Evolutionary conservation across 2,113 vertebrate species (phyloP).

Genomic region (Pelecanus crispus): DNA sequence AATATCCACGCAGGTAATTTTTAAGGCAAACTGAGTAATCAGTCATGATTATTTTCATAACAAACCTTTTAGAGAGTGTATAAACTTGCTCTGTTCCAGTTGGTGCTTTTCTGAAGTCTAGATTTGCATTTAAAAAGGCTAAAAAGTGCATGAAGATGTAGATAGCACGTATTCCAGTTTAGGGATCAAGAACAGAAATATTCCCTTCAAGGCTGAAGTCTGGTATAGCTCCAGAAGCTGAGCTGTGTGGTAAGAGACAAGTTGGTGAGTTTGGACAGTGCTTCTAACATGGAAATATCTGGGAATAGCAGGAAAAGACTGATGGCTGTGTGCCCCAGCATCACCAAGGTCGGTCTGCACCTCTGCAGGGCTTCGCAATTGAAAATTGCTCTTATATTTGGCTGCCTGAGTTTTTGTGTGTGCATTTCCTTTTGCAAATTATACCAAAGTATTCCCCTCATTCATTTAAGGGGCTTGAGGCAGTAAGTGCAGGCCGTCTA

Average conservation of each 20-base stretch:
- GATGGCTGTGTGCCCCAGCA: fast-evolving
- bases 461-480: not conserved
- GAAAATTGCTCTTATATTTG: not conserved
- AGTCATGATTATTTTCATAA: constrained; percentile 37
- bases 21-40: constrained; percentile 22
- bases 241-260: not conserved
- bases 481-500: not conserved
- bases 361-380: not conserved
- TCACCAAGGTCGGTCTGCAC: not conserved
- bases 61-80: not conserved
- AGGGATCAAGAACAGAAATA: not conserved
- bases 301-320: not conserved
- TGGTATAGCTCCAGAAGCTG: not conserved
- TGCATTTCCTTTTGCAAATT: not conserved
- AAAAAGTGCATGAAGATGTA: not conserved
- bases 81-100: not conserved
- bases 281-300: not conserved
- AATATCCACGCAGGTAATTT: not conserved
- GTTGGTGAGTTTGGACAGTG: not conserved
- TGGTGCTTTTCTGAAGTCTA: not conserved
- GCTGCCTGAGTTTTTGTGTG: not conserved
- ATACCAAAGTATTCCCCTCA: not conserved
- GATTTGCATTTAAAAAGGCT: not conserved
- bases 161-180: not conserved
- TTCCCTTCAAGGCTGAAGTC: not conserved